phyloP scores from a whole-genome alignment of 1,140 invertebrate genomes.

The Cotesia typhae region DNA sequence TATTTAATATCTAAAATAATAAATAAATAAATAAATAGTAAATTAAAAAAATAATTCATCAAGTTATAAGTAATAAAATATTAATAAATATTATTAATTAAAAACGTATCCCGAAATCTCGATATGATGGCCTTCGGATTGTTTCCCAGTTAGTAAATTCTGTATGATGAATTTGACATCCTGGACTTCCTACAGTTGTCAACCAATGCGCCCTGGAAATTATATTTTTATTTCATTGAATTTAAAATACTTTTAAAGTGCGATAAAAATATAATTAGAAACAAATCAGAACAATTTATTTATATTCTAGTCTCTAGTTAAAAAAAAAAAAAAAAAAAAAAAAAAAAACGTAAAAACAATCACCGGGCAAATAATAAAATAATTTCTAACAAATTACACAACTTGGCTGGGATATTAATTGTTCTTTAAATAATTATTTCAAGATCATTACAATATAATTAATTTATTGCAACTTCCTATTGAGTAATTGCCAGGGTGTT shows the following conservation, averaged over 20 bases:
- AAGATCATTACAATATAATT: no score
- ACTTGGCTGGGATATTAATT: no score
- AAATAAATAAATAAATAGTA: slow-evolving; percentile 20
- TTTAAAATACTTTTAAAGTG: no score
- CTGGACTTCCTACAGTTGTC: slow-evolving; percentile 83
- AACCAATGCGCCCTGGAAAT: slow-evolving; percentile 83
- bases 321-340: slow-evolving; percentile 31
- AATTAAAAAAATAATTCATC: slow-evolving; percentile 13
- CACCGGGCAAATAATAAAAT: not conserved
- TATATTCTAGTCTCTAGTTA: slow-evolving; percentile 28
- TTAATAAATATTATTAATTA: slow-evolving; percentile 59
- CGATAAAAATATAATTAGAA: slow-evolving; percentile 26
- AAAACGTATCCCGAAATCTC: slow-evolving; percentile 84
- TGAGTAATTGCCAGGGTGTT: no score
- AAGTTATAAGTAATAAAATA: slow-evolving; percentile 9
- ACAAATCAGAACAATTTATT: slow-evolving; percentile 32
- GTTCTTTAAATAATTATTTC: no score
- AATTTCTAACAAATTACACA: no score
- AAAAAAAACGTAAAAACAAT: slow-evolving; percentile 16
- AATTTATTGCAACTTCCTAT: no score
- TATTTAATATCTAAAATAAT: not conserved
- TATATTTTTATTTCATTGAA: not conserved
- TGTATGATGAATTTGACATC: slow-evolving; percentile 82
- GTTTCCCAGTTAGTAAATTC: slow-evolving; percentile 84
- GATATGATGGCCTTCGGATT: slow-evolving; percentile 79